Evolutionary conservation across 2,113 vertebrate genomes (phyloP).

Genomic region (Phoxinus phoxinus): DNA sequence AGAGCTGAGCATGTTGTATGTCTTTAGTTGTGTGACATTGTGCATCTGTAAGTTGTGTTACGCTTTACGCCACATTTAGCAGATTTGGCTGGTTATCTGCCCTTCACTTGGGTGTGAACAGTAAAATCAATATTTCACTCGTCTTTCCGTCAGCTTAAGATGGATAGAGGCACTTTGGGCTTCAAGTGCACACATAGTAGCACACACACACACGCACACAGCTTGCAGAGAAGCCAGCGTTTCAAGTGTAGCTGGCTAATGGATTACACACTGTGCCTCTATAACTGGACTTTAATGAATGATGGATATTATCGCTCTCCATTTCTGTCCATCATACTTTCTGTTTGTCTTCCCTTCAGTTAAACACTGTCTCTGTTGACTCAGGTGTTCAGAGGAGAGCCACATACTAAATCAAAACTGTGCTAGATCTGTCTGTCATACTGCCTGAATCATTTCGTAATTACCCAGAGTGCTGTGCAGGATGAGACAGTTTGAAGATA

Average conservation of each 20-base stretch:
- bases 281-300: conserved; percentile 20
- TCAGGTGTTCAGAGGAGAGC: background rate
- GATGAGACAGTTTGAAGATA: background rate
- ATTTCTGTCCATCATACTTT: background rate
- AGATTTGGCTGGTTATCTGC: conserved; percentile 14
- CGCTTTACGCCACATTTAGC: background rate
- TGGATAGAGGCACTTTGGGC: conserved; percentile 37
- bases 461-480: conserved; percentile 8
- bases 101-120: conserved; percentile 21
- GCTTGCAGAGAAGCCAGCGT: background rate
- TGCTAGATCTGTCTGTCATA: conserved; percentile 8
- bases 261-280: conserved; percentile 16
- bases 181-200: background rate
- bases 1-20: background rate
- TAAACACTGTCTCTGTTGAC: background rate
- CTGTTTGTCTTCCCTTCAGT: background rate
- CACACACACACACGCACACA: background rate
- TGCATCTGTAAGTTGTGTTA: conserved; percentile 15
- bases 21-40: background rate
- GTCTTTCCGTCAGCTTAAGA: conserved; percentile 25
- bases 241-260: background rate
- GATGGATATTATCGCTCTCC: background rate
- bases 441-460: background rate
- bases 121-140: conserved; percentile 41
- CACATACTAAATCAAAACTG: conserved; percentile 31